Conservation (phyloP, 1,140 invertebrate species). For the Zaprionus ghesquierei region DNA sequence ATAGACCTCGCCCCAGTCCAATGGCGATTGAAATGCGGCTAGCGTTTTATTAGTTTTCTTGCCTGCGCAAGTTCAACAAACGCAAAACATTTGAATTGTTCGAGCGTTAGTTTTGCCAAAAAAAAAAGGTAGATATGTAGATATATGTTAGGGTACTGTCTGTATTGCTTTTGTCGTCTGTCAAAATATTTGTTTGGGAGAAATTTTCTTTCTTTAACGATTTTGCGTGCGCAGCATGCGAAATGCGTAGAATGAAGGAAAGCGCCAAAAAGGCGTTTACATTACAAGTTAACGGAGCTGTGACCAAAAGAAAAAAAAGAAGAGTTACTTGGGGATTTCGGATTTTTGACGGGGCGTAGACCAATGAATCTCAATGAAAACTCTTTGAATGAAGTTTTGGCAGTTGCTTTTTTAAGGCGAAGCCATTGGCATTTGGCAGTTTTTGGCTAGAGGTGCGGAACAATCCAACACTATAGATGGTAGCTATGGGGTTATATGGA, state of each 20-base stretch:
- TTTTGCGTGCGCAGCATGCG: constrained; percentile 64
- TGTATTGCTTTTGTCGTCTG: constrained; percentile 39
- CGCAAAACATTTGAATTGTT: constrained; percentile 42
- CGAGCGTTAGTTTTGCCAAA: constrained; percentile 56
- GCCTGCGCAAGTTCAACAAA: constrained; percentile 60
- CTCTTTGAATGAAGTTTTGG: constrained; percentile 16
- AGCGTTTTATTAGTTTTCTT: constrained; percentile 42
- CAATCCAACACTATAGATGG: no score
- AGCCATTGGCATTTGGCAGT: not conserved
- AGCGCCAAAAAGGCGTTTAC: constrained; percentile 59
- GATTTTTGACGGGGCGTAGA: constrained; percentile 17
- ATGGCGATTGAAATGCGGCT: constrained; percentile 61
- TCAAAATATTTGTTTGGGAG: constrained; percentile 59
- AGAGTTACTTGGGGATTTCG: not conserved
- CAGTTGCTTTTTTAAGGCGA: constrained; percentile 10
- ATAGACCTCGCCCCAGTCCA: constrained; percentile 70
- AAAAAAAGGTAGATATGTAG: constrained; percentile 12
- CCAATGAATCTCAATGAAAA: constrained; percentile 14
- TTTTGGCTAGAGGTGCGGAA: constrained; percentile 14
- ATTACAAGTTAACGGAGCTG: constrained; percentile 49
- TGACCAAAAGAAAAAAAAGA: constrained; percentile 33
- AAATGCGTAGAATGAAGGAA: constrained; percentile 65
- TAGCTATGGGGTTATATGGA: no score
- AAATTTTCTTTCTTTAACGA: constrained; percentile 49
- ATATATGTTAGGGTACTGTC: constrained; percentile 17